Evolutionary conservation across 35 echinoderm and acorn worm species (phyloP).

Genomic region (Apostichopus japonicus): DNA sequence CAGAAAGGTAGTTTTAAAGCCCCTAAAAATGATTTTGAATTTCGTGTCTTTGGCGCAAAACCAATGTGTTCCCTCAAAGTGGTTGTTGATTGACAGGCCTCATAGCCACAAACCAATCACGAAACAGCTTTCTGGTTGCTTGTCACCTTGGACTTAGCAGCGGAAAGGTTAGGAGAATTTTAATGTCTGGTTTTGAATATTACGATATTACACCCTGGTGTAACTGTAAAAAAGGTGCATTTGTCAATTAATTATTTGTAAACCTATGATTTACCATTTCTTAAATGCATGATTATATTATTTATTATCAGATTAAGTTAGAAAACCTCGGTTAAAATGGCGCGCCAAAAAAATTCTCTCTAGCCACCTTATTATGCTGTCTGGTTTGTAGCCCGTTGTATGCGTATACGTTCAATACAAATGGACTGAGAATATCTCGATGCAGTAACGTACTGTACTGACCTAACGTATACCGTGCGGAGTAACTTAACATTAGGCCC

Average conservation of each 20-base stretch:
- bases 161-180: constrained; percentile 49
- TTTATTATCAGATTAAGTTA: not conserved
- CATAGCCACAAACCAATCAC: constrained; percentile 30
- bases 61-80: not conserved
- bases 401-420: not conserved
- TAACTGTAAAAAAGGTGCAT: not conserved
- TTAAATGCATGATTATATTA: not conserved
- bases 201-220: not conserved
- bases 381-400: constrained; percentile 7
- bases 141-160: constrained; percentile 33
- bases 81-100: constrained; percentile 26
- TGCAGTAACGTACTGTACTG: not conserved
- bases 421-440: not conserved
- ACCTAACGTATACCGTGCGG: not conserved
- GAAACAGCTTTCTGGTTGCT: constrained; percentile 29
- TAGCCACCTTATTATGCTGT: constrained; percentile 56
- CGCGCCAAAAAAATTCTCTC: constrained; percentile 52
- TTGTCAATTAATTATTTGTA: too few relatives aligned
- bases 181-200: constrained; percentile 19
- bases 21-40: constrained; percentile 11
- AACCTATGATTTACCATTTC: too few relatives aligned
- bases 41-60: constrained; percentile 31
- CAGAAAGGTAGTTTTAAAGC: not conserved
- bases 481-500: constrained; percentile 24
- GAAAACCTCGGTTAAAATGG: not conserved